These are phyloP conservation scores for Decapterus maruadsi DNA, from an alignment of 2,797 vertebrate species.

Conservation along the genomic window DNA sequence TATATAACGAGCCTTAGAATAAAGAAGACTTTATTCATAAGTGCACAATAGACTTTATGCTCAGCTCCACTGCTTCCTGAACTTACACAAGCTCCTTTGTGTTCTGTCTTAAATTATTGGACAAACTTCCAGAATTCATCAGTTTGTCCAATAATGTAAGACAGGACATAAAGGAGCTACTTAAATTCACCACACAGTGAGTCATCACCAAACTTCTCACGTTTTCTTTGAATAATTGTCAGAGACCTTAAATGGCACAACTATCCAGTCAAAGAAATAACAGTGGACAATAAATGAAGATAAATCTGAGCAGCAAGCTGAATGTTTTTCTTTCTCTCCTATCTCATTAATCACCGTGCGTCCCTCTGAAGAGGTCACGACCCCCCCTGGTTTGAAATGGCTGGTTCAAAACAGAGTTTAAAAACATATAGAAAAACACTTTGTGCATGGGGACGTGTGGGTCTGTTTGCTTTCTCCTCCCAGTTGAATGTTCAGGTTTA, in stretches of 20 bases:
- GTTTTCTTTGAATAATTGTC: not conserved
- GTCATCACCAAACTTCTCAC: not conserved
- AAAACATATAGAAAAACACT: not conserved
- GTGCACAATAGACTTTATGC: no score
- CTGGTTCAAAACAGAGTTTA: slow-evolving; percentile 15
- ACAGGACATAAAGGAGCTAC: no score
- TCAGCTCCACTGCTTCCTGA: no score
- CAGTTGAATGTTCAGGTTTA: slow-evolving; percentile 15
- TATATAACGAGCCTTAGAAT: not conserved
- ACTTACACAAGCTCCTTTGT: no score
- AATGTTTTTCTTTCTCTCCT: slow-evolving; percentile 29
- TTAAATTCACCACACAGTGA: not conserved
- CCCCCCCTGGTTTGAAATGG: not conserved
- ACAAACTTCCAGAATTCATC: no score
- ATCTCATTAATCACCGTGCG: slow-evolving; percentile 13
- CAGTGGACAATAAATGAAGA: slow-evolving; percentile 15
- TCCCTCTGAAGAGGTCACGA: slow-evolving; percentile 5
- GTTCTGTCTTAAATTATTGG: no score
- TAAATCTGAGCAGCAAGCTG: slow-evolving; percentile 9
- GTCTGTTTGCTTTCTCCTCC: slow-evolving; percentile 1
- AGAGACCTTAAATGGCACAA: not conserved
- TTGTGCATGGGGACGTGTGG: not conserved
- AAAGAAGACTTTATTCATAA: not conserved
- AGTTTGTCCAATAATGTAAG: no score
- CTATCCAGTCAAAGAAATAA: not conserved